Base-by-base conservation (phyloP, 92 coral and sea anemone genomes). In the Galaxea fascicularis region DNA sequence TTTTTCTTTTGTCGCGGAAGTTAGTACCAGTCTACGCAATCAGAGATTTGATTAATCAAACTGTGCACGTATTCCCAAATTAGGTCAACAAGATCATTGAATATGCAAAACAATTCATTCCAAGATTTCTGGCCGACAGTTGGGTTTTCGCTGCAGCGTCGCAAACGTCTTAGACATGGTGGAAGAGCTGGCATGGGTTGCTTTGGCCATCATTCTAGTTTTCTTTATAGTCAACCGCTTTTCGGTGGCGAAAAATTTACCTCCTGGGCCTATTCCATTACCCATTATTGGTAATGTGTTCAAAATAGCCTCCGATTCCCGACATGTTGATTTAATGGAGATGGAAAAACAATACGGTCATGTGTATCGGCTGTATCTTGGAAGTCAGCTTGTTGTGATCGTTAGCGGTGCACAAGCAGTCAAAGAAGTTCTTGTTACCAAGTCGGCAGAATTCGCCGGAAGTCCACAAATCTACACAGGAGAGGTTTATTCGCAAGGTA, bases 191-290 rank as follows among this genome's bases (percentile, higher is more conserved):
- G 47, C 20, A 49, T 66, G 47, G 72, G 15, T 28, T 66, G 47
- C 30, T 66, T 30, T 66, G 49, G 72, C 49, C 18, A 5, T 66
- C 10, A 31, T 66, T 30, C 22, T 66, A 14, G 21, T 66, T 30
- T 4, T 49, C 30, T 17, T 30, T 0, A n/a, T 20, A 14, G 35
- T 66, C 10, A 66, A 30, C 17, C 22, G 49, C 41, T 30, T 30
- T 29, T 66, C 47, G 30, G 24, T 4, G 10, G 44, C 11, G n/a
- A 51, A 54, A 21, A 31, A 72, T 11, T 71, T 79, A 56, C 93
- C 93, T 18, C 93, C 93, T 22, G 93, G 90, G 8, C 90, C 90
- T n/a, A 45, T 74, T 47, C 93, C 90, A 39, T 80, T 76, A 62
- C 93, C 93, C 51, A 17, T 90, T 17, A 75, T 90, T 16, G 93